phyloP scores from a whole-genome alignment of 2,797 vertebrate genomes.

The Anniella stebbinsi region DNA sequence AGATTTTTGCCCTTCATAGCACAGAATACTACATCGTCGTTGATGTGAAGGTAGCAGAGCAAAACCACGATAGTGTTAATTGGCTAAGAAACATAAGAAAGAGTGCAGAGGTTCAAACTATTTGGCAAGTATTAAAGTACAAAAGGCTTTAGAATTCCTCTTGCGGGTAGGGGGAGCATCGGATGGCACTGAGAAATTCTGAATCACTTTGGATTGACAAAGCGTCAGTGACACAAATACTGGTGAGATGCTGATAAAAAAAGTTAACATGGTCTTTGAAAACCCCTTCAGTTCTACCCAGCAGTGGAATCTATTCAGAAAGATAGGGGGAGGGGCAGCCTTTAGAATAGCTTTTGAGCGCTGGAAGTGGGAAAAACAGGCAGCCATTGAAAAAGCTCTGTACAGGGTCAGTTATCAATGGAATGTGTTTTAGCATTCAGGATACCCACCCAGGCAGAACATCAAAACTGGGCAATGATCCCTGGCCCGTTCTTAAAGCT shows the following conservation, averaged over 20 bases:
- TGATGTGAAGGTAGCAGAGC: background rate
- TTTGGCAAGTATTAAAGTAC: background rate
- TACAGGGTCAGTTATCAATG: constrained; percentile 80
- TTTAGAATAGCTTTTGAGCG: constrained; percentile 64
- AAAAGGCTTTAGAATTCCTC: constrained; percentile 1
- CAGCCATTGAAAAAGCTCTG: constrained; percentile 76
- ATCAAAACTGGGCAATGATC: constrained; percentile 80
- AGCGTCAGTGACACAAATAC: constrained; percentile 43
- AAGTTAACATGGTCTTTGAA: constrained; percentile 57
- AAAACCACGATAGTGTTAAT: background rate
- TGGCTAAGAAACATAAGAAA: background rate
- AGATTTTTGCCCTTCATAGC: background rate
- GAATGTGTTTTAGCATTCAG: constrained; percentile 82
- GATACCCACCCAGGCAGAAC: constrained; percentile 82
- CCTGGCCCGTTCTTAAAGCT: constrained; percentile 74
- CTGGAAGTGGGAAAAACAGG: constrained; percentile 43
- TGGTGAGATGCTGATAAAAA: constrained; percentile 36
- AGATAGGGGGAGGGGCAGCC: constrained; percentile 32
- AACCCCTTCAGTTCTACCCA: constrained; percentile 50
- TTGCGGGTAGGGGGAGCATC: background rate
- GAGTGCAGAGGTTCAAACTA: background rate
- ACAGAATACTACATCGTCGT: background rate
- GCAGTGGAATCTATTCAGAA: constrained; percentile 63
- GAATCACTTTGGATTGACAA: constrained; percentile 51
- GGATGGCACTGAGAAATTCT: constrained; percentile 62